Base-by-base conservation (phyloP, 2,113 vertebrate species). In the Dromas ardeola region DNA sequence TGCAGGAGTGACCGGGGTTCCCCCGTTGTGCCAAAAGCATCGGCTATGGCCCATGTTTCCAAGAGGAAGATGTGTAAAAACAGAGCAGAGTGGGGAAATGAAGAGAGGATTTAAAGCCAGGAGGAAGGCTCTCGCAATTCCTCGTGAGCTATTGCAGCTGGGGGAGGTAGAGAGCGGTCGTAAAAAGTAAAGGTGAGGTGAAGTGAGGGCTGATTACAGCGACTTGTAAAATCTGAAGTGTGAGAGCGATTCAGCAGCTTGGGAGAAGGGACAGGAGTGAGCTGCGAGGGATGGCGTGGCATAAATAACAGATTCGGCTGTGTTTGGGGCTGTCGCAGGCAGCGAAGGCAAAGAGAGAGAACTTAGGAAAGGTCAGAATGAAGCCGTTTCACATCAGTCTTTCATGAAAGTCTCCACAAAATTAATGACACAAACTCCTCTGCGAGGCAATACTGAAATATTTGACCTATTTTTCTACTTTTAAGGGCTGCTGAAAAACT, bases 1-100 rank as follows among this genome's bases (percentile, higher is more conserved):
- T 0, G 0, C 42, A 27, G 82, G 23, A 47, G 32, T 0, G 8
- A 12, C 30, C 3, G 9, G 47, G 66, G 6, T 6, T 43, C 14
- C 23, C 30, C 15, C 1, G 9, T 14, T 40, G 55, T 2, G 2
- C 40, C 2, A 1, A 27, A 7, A 43, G 34, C 36, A 5, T 13
- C 7, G 5, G 62, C 20, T 29, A 9, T 34, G 50, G 74, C 40
- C 36, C 26, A 1, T 1, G 1, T 30, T 61, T 70, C 56, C 27
- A 8, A 9, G 29, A 12, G 29, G 9, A 47, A 42, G 4, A 14
- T 1, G 30, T 11, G 10, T 42, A 27, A 83, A 80, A 47, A 7
- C 63, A 25, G 56, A 67, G 42, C 4, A 1, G 52, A 40, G 21
- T 49, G 21, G 47, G 21, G 47, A 23, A 25, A 25, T n/a, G 74